Evolutionary conservation across 2,888 invertebrate species (phyloP).

Genomic region (Amiota communis): DNA sequence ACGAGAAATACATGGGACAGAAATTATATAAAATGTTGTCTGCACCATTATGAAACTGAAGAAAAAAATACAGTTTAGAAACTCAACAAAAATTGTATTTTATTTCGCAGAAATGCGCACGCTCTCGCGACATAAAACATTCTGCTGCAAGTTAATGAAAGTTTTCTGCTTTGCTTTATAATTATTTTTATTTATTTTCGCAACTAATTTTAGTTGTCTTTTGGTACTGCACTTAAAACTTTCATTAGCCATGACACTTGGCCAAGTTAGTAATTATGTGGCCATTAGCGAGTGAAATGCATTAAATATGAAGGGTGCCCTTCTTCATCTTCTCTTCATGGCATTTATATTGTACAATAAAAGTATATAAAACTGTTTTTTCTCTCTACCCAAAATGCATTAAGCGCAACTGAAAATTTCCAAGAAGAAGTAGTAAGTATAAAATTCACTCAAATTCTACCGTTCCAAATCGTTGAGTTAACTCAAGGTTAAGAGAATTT

Average conservation of each 20-base stretch:
- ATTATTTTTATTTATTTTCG: not conserved
- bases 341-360: not conserved
- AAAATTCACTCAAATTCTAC: not conserved
- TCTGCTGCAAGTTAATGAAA: conserved; percentile 11
- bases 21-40: too few species aligned
- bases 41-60: not conserved
- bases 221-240: conserved; percentile 3
- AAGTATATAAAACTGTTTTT: not conserved
- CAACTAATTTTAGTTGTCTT: not conserved
- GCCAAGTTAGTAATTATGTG: conserved; percentile 21
- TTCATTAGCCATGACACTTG: not conserved
- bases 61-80: not conserved
- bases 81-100: not conserved
- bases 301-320: not conserved
- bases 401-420: not conserved
- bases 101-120: not conserved
- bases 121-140: not conserved
- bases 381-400: not conserved
- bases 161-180: conserved; percentile 7
- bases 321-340: not conserved
- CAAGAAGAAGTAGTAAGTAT: not conserved
- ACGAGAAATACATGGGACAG: too few species aligned
- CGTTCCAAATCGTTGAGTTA: too few species aligned
- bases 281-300: conserved; percentile 12
- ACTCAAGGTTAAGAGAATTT: too few species aligned